Evolutionary conservation across 2,888 invertebrate genomes (phyloP), one percentile per base, ranked within the genome.

Genomic region (Lasioglossum vierecki): DNA sequence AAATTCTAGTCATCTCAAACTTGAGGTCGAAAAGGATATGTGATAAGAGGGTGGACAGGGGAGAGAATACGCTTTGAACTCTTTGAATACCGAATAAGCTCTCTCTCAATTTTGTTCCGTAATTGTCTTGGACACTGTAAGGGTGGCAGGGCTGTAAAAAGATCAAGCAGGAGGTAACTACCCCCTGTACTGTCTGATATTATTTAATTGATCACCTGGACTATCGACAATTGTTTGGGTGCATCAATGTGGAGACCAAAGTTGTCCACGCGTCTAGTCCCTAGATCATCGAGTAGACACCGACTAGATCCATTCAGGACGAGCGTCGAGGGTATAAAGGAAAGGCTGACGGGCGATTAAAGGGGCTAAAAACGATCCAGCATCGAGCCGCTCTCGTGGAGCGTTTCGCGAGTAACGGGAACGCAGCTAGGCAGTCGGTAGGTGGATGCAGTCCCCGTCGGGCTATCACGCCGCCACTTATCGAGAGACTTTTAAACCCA

Each of bases 401-500:
- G 78, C 53, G 53, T 68, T 74, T 63, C 77, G 76, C 73, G 79
- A 41, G 70, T 79, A 87, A 88, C 79, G 72, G 83, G 80, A 82
- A 82, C 78, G 88, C 70, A 82, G 79, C 81, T 79, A 63, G 81
- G 78, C 76, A 83, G 82, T 76, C 71, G 68, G 68, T 76, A 78
- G 76, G 77, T 74, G 82, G 77, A 80, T 78, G 88, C 78, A 85
- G 82, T 87, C 82, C 74, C 85, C 79, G 86, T 74, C 83, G 88
- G 90, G 86, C 89, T 86, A 90, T 91, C 88, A 87, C 89, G 90
- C 89, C 85, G 87, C 90, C 92, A 93, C 93, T 94, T 95, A 95
- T 94, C 94, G 94, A 94, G 94, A 93, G 93, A 94, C 94, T 94
- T 94, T 94, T 93, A 94, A 94, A 94, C 93, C 94, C 94, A 94